Evolutionary conservation across 2,797 vertebrate species (phyloP).

Genomic region (Aeoliscus strigatus): DNA sequence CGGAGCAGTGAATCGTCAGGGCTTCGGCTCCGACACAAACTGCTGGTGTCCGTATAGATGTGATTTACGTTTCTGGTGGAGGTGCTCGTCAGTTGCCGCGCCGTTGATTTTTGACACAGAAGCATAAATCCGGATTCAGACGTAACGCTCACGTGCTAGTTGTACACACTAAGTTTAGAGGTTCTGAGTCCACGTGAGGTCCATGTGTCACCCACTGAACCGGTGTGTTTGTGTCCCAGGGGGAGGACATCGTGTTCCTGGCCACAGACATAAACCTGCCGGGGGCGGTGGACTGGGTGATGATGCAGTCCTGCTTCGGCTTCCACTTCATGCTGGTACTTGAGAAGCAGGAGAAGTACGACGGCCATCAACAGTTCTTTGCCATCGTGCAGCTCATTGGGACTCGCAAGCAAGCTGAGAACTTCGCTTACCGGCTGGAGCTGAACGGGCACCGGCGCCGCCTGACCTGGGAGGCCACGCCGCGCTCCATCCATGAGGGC

Average conservation of each 20-base stretch:
- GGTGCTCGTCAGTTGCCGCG: no score
- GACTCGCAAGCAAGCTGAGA: slow-evolving; percentile 91
- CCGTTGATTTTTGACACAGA: no score
- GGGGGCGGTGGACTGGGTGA: slow-evolving; percentile 97
- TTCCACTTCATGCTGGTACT: slow-evolving; percentile 96
- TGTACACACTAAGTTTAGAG: no score
- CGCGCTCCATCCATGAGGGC: slow-evolving; percentile 90
- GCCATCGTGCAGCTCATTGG: slow-evolving; percentile 93
- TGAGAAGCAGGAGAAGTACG: slow-evolving; percentile 94
- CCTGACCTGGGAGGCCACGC: slow-evolving; percentile 94
- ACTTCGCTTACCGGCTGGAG: slow-evolving; percentile 91
- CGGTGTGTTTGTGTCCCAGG: slow-evolving; percentile 44
- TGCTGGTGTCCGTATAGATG: no score
- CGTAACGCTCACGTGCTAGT: no score
- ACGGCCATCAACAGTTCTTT: slow-evolving; percentile 93
- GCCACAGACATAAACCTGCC: slow-evolving; percentile 98
- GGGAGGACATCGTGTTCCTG: slow-evolving; percentile 96
- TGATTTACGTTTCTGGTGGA: no score
- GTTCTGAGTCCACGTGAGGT: no score
- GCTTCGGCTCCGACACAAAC: no score
- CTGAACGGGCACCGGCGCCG: slow-evolving; percentile 88
- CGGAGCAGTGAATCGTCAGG: no score
- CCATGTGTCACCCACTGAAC: no score
- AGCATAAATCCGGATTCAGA: no score
- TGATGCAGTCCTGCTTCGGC: slow-evolving; percentile 99